These are phyloP conservation scores for Oreochromis tanganicae DNA, from an alignment of 2,113 vertebrate species.

Conservation along the genomic window DNA sequence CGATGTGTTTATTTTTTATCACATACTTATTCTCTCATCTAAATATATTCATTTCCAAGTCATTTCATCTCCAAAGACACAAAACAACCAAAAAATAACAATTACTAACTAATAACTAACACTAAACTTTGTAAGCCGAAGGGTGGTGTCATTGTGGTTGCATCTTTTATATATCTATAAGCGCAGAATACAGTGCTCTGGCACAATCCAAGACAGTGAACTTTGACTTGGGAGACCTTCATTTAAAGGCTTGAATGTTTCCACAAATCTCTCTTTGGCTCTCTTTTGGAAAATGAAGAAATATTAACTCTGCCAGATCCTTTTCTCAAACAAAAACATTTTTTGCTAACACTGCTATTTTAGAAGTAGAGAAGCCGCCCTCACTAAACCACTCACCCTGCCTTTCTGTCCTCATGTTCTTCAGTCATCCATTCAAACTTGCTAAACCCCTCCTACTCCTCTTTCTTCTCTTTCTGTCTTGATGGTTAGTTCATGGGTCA, in stretches of 20 bases:
- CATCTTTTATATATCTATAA: not conserved
- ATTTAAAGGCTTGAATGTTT: not conserved
- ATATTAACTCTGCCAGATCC: not conserved
- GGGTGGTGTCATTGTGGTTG: not conserved
- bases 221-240: not conserved
- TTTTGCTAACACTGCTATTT: not conserved
- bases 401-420: not conserved
- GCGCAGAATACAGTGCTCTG: not conserved
- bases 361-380: not conserved
- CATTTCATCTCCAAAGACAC: not conserved
- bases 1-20: not conserved
- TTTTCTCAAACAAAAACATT: not conserved
- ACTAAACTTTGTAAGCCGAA: not conserved
- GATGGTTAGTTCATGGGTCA: conserved; percentile 67
- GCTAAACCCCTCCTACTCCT: not conserved
- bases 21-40: not conserved
- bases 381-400: not conserved
- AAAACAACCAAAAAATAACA: not conserved
- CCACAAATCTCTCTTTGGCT: not conserved
- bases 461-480: conserved; percentile 6
- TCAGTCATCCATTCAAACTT: not conserved
- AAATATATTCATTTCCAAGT: not conserved
- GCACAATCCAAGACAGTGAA: not conserved
- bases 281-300: not conserved
- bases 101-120: not conserved